Conservation (phyloP, 2,888 invertebrate genomes). For the Acleris emargana region DNA sequence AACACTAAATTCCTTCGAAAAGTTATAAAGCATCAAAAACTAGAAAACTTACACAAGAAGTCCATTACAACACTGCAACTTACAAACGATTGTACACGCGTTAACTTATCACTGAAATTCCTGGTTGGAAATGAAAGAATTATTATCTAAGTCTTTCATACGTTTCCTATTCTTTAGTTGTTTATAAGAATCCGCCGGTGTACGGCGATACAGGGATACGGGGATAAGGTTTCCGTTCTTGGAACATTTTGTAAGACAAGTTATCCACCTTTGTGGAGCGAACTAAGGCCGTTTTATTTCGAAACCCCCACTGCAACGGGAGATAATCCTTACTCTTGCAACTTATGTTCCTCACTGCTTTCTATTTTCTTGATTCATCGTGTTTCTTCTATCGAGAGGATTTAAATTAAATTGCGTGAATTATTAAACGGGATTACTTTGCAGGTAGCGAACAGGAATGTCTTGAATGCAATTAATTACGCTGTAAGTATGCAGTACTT, state of each 20-base stretch:
- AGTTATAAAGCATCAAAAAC: neutral
- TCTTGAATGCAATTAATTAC: constrained; percentile 11
- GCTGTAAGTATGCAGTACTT: neutral
- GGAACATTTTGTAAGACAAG: constrained; percentile 33
- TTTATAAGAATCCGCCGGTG: constrained; percentile 30
- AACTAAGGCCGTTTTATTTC: constrained; percentile 30
- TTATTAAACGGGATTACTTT: constrained; percentile 8
- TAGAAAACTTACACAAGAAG: constrained; percentile 5
- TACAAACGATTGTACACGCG: constrained; percentile 12
- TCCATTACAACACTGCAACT: constrained; percentile 10
- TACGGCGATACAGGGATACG: constrained; percentile 2
- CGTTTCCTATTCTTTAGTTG: constrained; percentile 29
- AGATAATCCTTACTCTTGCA: constrained; percentile 32
- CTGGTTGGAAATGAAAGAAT: constrained; percentile 26
- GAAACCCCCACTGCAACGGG: constrained; percentile 25
- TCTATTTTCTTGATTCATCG: constrained; percentile 29
- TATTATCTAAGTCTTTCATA: constrained; percentile 29
- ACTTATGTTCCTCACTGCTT: constrained; percentile 23
- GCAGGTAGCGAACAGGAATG: neutral
- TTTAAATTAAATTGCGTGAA: constrained; percentile 23
- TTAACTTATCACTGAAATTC: constrained; percentile 20
- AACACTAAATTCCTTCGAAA: neutral
- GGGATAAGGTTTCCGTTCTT: constrained; percentile 26
- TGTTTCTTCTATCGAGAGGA: constrained; percentile 13
- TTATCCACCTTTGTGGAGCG: constrained; percentile 34